Evolutionary conservation across 1,140 invertebrate genomes (phyloP), one percentile per base, ranked within the genome.

Genomic region (Leptinotarsa defecta): DNA sequence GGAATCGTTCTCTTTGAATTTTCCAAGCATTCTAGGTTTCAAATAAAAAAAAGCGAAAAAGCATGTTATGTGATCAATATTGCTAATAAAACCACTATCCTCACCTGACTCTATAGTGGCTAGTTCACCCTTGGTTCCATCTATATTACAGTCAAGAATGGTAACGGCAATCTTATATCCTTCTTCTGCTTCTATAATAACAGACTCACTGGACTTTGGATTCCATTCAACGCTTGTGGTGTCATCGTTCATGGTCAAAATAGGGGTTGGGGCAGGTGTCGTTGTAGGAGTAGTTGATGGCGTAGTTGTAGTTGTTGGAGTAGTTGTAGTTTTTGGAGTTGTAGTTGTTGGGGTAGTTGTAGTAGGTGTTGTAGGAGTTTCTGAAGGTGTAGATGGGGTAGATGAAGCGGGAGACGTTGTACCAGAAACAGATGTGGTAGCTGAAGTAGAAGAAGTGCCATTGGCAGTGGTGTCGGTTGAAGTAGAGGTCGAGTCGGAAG

Each of bases 101-200:
- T 19, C 13, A 57, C 65, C 65, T 68, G 65, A 22, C 20, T 19
- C 17, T 17, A 68, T 24, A 27, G 27, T 68, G 17, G 24, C 65
- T 22, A 34, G 15, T 43, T 68, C 65, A 22, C 24, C 20, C 6
- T 27, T 68, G 1, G 24, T 43, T 13, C 65, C 65, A 68, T 68
- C 65, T 68, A 68, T 27, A 24, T 68, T 17, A 27, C 65, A 68
- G 17, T 68, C 24, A 11, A 43, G 20, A 24, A 68, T 27, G 19
- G 20, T 68, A 8, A 68, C 65, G 43, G 24, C 17, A 24, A 68
- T 68, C 27, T 68, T 68, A 43, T 43, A 27, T 19, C 65, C 65
- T 24, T 68, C 65, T 34, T 22, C 65, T 22, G 65, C 65, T 68
- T 68, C 65, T 68, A 68, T 68, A 13, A 68, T 68, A n/a, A 27